Conservation (phyloP, 2,888 invertebrate genomes). For the Tetragnatha montana region DNA sequence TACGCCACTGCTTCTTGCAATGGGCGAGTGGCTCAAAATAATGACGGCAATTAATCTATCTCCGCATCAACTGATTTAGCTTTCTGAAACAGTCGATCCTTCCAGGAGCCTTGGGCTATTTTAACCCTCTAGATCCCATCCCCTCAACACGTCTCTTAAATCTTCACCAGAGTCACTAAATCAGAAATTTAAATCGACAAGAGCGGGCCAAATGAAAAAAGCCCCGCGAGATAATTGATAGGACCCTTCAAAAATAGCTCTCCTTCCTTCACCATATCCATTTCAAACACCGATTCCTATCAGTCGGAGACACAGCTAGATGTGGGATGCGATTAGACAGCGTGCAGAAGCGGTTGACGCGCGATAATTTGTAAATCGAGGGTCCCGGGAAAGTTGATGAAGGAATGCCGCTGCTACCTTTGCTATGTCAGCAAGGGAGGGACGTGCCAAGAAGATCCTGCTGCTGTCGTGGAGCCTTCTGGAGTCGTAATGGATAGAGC, state of each 20-base stretch:
- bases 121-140: constrained; percentile 1
- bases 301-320: constrained; percentile 24
- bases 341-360: constrained; percentile 41
- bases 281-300: constrained; percentile 64
- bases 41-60: no score
- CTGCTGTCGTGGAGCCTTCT: constrained; percentile 14
- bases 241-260: constrained; percentile 58
- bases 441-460: constrained; percentile 41
- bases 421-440: constrained; percentile 44
- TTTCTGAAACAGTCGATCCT: not conserved
- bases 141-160: constrained; percentile 8
- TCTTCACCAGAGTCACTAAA: constrained; percentile 34
- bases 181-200: constrained; percentile 65
- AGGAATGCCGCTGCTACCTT: constrained; percentile 5
- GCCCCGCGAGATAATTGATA: constrained; percentile 46
- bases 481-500: constrained; percentile 33
- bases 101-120: not conserved
- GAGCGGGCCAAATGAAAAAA: constrained; percentile 11
- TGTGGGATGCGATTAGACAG: constrained; percentile 46
- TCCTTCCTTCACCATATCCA: constrained; percentile 42
- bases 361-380: constrained; percentile 51
- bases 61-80: no score
- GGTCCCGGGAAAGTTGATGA: constrained; percentile 49
- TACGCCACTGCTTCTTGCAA: no score
- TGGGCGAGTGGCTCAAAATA: no score